Conservation (phyloP, 1,140 invertebrate genomes). For the Aphelenchoides fujianensis region DNA sequence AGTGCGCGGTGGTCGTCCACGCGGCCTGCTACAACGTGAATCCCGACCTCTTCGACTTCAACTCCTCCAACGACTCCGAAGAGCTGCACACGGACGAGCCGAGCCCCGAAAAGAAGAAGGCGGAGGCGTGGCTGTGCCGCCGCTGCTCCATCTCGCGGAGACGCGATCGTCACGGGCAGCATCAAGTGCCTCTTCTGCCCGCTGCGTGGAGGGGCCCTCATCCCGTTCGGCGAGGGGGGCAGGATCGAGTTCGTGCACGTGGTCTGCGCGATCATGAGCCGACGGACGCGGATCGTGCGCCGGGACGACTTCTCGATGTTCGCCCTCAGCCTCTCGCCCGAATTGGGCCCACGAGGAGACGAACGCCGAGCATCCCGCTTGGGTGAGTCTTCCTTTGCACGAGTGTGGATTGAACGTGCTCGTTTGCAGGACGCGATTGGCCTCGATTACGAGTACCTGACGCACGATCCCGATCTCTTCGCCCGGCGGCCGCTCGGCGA, state of each 20-base stretch:
- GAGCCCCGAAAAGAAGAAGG: background rate
- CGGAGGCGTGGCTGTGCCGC: slow-evolving; percentile 29
- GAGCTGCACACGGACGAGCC: background rate
- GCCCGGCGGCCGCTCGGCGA: background rate
- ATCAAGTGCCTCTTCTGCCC: slow-evolving; percentile 34
- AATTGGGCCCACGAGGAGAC: background rate
- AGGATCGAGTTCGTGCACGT: slow-evolving; percentile 38
- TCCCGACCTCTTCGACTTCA: slow-evolving; percentile 7
- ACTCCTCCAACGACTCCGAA: slow-evolving; percentile 1
- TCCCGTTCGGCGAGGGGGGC: slow-evolving; percentile 27
- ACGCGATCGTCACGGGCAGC: slow-evolving; percentile 17
- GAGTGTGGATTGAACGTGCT: background rate
- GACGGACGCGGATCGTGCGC: slow-evolving; percentile 18
- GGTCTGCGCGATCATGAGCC: slow-evolving; percentile 41
- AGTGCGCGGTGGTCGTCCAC: slow-evolving; percentile 40
- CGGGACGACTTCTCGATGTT: background rate
- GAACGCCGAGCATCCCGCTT: background rate
- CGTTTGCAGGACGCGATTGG: background rate
- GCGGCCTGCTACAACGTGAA: slow-evolving; percentile 28
- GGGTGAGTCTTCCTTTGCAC: background rate
- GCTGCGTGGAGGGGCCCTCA: slow-evolving; percentile 45
- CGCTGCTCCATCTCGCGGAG: slow-evolving; percentile 25
- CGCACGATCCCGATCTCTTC: background rate
- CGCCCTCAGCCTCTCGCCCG: background rate
- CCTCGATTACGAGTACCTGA: background rate